Conservation (phyloP, 1,140 invertebrate species). For the Physella acuta region DNA sequence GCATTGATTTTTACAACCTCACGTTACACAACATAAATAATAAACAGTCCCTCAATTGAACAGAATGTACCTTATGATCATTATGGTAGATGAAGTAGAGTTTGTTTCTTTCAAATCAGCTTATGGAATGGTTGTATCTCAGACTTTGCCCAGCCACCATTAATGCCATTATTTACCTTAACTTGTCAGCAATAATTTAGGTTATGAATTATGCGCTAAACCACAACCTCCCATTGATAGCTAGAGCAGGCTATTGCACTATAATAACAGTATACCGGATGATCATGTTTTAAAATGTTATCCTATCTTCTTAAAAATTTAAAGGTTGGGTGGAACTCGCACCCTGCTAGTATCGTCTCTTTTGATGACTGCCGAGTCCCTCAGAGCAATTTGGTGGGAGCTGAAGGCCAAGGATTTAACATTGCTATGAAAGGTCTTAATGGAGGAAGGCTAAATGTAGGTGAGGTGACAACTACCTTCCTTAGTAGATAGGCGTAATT, state of each 20-base stretch:
- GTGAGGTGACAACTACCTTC: conserved; percentile 67
- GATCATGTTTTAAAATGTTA: background rate
- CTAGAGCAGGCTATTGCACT: background rate
- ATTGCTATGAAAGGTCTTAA: conserved; percentile 71
- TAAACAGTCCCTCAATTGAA: too few species aligned
- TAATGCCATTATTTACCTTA: conserved; percentile 52
- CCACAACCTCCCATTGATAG: too few species aligned
- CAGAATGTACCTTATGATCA: too few species aligned
- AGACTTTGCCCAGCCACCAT: conserved; percentile 29
- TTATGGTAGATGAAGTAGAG: too few species aligned
- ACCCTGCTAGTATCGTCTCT: conserved; percentile 67
- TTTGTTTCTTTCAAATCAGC: too few species aligned
- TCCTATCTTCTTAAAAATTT: background rate
- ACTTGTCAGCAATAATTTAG: background rate
- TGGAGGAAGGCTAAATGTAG: conserved; percentile 67
- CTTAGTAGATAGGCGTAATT: conserved; percentile 82
- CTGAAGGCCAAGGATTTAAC: conserved; percentile 66
- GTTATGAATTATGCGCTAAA: background rate
- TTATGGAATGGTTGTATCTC: too few species aligned
- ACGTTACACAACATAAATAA: too few species aligned
- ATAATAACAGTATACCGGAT: background rate
- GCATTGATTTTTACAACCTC: too few species aligned
- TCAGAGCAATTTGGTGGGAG: conserved; percentile 64
- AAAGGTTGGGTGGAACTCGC: conserved; percentile 67
- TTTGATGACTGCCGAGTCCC: conserved; percentile 69